These are phyloP conservation scores for Morpho deidamia DNA, from an alignment of 2,888 invertebrate species.

Conservation along the genomic window DNA sequence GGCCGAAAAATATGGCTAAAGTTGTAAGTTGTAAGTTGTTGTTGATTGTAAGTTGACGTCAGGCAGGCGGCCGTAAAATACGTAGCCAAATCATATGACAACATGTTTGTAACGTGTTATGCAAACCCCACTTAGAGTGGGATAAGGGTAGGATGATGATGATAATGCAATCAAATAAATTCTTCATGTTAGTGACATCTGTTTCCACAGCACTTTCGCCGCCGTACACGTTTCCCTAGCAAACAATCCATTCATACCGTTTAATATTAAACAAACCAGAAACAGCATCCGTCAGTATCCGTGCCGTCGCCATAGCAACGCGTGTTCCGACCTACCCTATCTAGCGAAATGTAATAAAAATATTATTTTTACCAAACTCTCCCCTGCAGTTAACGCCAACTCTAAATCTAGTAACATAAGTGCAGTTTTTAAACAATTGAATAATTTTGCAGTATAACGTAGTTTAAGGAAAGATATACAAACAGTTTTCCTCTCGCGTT, in stretches of 20 bases:
- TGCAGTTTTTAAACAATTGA: constrained; percentile 12
- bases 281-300: constrained; percentile 29
- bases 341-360: constrained; percentile 53
- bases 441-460: background rate
- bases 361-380: constrained; percentile 22
- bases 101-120: no score
- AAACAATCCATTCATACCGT: constrained; percentile 22
- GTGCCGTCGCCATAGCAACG: constrained; percentile 51
- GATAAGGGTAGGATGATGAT: no score
- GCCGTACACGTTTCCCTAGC: constrained; percentile 4
- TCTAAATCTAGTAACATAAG: constrained; percentile 5
- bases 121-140: no score
- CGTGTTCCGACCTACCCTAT: constrained; percentile 52
- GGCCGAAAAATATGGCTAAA: no score
- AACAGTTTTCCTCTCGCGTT: constrained; percentile 48
- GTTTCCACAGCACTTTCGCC: background rate
- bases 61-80: no score
- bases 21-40: no score
- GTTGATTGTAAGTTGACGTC: no score
- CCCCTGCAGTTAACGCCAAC: constrained; percentile 1
- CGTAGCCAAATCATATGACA: no score
- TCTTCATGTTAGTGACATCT: no score
- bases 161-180: no score
- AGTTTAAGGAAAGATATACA: constrained; percentile 36
- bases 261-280: constrained; percentile 32